These are phyloP conservation scores for Phania funesta DNA, from an alignment of 2,888 invertebrate species.

Conservation along the genomic window DNA sequence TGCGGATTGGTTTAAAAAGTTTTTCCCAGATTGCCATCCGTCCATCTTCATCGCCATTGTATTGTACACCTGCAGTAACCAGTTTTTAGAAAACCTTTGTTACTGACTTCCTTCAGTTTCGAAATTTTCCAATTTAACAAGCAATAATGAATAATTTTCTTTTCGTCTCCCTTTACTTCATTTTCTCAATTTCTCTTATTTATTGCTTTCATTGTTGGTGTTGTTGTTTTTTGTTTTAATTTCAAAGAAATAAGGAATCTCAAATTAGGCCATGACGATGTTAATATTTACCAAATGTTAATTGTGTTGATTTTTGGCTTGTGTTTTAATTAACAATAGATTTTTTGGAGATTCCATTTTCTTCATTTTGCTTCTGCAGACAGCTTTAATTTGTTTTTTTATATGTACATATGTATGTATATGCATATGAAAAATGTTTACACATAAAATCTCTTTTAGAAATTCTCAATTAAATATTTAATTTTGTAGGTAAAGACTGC, in stretches of 20 bases:
- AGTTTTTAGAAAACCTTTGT: neutral
- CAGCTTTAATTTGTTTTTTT: neutral
- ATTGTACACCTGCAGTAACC: no score
- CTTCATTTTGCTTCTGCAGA: neutral
- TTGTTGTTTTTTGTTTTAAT: neutral
- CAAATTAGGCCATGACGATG: slow-evolving; percentile 53
- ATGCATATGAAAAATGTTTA: no score
- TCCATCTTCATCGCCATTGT: no score
- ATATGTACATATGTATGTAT: no score
- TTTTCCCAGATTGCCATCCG: no score
- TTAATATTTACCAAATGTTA: slow-evolving; percentile 64
- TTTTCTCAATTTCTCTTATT: slow-evolving; percentile 19
- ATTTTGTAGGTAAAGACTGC: slow-evolving; percentile 30
- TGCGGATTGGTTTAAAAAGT: no score
- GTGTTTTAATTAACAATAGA: slow-evolving; percentile 60
- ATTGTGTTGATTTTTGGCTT: slow-evolving; percentile 66
- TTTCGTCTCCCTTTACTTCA: slow-evolving; percentile 5
- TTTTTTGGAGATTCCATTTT: neutral
- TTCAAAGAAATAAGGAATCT: slow-evolving; percentile 24
- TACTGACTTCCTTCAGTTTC: neutral
- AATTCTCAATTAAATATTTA: slow-evolving; percentile 31
- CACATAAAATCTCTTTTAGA: slow-evolving; percentile 13
- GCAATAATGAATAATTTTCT: slow-evolving; percentile 23
- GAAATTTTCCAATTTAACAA: slow-evolving; percentile 14
- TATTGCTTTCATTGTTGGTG: slow-evolving; percentile 16